phyloP scores from a whole-genome alignment of 2,113 vertebrate species.

The Odobenus rosmarus region DNA sequence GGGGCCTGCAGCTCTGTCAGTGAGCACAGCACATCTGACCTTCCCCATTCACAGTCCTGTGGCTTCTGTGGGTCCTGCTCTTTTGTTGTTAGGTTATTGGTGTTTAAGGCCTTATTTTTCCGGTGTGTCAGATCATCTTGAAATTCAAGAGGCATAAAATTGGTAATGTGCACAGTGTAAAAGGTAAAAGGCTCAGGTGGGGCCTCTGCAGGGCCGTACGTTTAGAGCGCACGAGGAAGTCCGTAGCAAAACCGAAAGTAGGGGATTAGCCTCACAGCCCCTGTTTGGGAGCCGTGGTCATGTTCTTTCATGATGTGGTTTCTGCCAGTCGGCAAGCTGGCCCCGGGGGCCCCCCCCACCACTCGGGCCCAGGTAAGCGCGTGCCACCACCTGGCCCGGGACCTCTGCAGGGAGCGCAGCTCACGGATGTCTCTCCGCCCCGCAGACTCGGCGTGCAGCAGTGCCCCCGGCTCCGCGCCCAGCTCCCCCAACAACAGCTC shows the following conservation, averaged over 20 bases:
- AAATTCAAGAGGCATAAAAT: not conserved
- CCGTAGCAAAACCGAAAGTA: fast-evolving
- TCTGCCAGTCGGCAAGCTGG: fast-evolving
- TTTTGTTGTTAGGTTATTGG: not conserved
- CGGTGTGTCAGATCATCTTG: not conserved
- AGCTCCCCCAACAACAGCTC: slow-evolving; percentile 99
- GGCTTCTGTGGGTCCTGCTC: not conserved
- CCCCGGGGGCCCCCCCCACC: fast-evolving
- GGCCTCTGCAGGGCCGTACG: fast-evolving
- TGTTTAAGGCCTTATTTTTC: not conserved
- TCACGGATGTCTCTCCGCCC: not conserved
- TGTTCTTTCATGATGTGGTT: not conserved
- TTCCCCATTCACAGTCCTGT: fast-evolving
- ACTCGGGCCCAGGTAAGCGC: fast-evolving
- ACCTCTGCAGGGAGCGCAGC: fast-evolving
- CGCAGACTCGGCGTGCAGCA: slow-evolving; percentile 96
- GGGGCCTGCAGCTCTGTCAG: fast-evolving
- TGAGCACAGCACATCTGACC: not conserved
- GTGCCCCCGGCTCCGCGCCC: slow-evolving; percentile 97
- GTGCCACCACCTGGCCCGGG: not conserved
- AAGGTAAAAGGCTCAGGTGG: not conserved
- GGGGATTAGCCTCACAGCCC: fast-evolving
- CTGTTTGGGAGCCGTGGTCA: fast-evolving
- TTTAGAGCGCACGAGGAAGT: fast-evolving
- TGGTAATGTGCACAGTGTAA: fast-evolving